These are phyloP conservation scores for Spodoptera littoralis DNA, from an alignment of 2,888 invertebrate genomes.

Conservation along the genomic window DNA sequence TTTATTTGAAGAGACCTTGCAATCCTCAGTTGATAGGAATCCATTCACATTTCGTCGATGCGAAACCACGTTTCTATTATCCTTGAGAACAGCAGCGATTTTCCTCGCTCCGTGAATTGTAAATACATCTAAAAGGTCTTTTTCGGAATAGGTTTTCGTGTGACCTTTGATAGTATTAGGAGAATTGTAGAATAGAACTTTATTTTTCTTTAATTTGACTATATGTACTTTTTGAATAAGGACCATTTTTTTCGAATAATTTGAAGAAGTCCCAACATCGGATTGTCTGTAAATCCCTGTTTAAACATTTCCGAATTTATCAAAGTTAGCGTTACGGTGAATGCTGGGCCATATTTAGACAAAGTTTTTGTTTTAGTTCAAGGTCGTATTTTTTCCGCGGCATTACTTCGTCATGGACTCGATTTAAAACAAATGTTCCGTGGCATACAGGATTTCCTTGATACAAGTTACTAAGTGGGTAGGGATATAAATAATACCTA, in stretches of 20 bases:
- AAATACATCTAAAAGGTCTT: conserved; percentile 32
- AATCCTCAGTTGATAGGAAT: conserved; percentile 34
- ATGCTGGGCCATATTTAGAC: conserved; percentile 41
- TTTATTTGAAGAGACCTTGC: conserved; percentile 42
- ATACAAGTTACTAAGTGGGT: conserved; percentile 27
- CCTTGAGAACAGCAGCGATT: conserved; percentile 47
- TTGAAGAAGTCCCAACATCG: not conserved
- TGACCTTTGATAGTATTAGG: conserved; percentile 7
- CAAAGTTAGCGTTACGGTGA: conserved; percentile 42
- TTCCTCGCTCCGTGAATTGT: conserved; percentile 38
- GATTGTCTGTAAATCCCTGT: conserved; percentile 9
- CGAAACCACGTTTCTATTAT: conserved; percentile 39
- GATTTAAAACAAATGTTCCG: conserved; percentile 41
- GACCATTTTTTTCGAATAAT: no score
- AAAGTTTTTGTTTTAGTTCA: conserved; percentile 42
- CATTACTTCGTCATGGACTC: conserved; percentile 42
- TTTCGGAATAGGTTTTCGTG: conserved; percentile 16
- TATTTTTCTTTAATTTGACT: no score
- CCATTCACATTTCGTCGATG: conserved; percentile 53
- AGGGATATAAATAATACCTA: no score
- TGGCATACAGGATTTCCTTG: conserved; percentile 50
- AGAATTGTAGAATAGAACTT: no score
- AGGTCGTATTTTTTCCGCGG: conserved; percentile 49
- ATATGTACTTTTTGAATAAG: no score
- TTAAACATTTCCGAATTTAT: conserved; percentile 19